These are phyloP conservation scores for Nephila pilipes DNA, from an alignment of 1,140 invertebrate species.

Conservation along the genomic window DNA sequence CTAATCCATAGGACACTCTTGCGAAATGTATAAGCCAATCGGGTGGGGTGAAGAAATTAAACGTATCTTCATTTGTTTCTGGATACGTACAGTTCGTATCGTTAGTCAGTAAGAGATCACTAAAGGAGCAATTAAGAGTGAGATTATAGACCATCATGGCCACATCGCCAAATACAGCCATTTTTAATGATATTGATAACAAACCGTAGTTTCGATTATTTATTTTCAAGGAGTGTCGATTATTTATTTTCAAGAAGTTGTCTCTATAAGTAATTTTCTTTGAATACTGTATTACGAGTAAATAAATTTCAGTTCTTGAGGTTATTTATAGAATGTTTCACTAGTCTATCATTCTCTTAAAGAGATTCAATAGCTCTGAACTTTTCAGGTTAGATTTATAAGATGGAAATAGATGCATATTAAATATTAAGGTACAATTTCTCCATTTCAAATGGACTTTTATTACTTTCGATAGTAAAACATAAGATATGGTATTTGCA, in stretches of 20 bases:
- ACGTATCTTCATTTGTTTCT: background rate
- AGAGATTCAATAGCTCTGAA: too few species aligned
- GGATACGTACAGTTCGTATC: slow-evolving; percentile 66
- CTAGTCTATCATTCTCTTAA: too few species aligned
- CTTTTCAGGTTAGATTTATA: too few species aligned
- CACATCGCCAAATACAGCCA: slow-evolving; percentile 44
- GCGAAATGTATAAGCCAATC: slow-evolving; percentile 75
- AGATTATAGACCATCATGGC: slow-evolving; percentile 53
- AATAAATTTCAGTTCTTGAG: background rate
- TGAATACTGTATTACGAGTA: background rate
- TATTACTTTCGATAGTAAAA: too few species aligned
- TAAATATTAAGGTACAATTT: too few species aligned
- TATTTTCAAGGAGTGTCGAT: too few species aligned
- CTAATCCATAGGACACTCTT: slow-evolving; percentile 83
- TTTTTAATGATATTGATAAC: background rate
- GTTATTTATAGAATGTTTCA: too few species aligned
- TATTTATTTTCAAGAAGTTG: background rate
- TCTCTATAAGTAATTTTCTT: background rate
- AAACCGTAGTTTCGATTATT: background rate
- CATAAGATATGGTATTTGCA: too few species aligned
- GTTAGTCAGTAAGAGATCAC: background rate
- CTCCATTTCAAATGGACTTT: too few species aligned
- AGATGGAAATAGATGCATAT: too few species aligned
- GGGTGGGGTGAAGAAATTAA: slow-evolving; percentile 54
- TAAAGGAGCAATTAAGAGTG: slow-evolving; percentile 37